Evolutionary conservation across 1,140 invertebrate species (phyloP).

Genomic region (Conus ventricosus): DNA sequence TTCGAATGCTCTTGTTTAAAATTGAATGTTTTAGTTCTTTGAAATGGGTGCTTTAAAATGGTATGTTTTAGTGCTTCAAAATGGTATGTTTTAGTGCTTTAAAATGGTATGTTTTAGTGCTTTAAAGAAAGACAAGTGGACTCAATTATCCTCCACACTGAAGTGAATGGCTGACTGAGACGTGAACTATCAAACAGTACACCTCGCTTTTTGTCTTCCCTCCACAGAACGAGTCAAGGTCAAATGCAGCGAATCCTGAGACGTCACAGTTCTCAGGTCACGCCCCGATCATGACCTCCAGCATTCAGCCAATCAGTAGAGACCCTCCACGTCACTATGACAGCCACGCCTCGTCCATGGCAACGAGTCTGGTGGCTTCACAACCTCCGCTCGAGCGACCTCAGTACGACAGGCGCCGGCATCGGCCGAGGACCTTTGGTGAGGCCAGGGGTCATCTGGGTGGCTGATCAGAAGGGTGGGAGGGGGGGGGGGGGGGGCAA

Average conservation of each 20-base stretch:
- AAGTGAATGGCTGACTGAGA: too few species aligned
- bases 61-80: too few species aligned
- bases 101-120: too few species aligned
- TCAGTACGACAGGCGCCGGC: not conserved
- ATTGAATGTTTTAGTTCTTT: too few species aligned
- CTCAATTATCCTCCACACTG: too few species aligned
- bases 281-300: constrained; percentile 26
- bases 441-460: not conserved
- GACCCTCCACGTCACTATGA: constrained; percentile 27
- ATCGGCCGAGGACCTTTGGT: constrained; percentile 30
- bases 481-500: too few species aligned
- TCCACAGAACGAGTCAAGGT: constrained; percentile 18
- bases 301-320: constrained; percentile 36
- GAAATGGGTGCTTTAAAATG: too few species aligned
- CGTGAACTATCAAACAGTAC: not conserved
- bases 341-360: constrained; percentile 7
- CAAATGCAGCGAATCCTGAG: not conserved
- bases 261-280: not conserved
- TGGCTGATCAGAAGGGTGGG: too few species aligned
- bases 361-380: not conserved
- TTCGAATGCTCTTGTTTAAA: too few species aligned
- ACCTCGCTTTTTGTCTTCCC: not conserved
- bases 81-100: too few species aligned
- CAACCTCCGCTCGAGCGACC: not conserved
- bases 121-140: too few species aligned